Evolutionary conservation across 2,888 invertebrate species (phyloP), one percentile per base, ranked within the genome.

Genomic region (Nemoura dubitans): DNA sequence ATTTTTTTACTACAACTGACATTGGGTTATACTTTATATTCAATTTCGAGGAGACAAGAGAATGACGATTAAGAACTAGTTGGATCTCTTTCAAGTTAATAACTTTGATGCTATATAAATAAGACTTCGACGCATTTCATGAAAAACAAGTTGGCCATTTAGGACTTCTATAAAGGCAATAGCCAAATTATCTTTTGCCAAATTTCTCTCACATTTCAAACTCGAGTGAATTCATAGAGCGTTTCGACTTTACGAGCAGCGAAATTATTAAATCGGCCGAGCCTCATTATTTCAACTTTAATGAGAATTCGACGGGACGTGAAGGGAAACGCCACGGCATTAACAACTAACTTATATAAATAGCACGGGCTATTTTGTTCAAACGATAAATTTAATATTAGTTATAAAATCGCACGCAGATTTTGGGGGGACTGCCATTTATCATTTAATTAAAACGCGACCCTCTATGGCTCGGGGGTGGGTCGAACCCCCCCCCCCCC

Each of bases 231-330:
- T 59, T 59, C 59, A 59, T 59, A 10, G 59, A 59, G 59, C 14
- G 59, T 59, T 59, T 59, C 59, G 14, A 59, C 59, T 59, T 59
- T 59, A 59, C 59, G 59, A 59, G 59, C 59, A 7, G 59, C 59
- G 59, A 59, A 59, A 59, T 59, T 59, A 59, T 59, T 59, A 59
- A 59, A 59, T 59, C 59, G 59, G 59, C 59, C 59, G 59, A 59
- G 59, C 59, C 10, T 59, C 59, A 59, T 59, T 59, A 59, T 59
- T 59, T 59, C 59, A 59, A 59, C 59, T 59, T 59, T 59, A 59
- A 59, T 59, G 59, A 59, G 59, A 59, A 59, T 59, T 21, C 59
- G 59, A 59, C 16, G 59, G 59, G 21, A 59, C 16, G 59, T 3
- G 21, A 2, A 2, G 59, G 59, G 59, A 10, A 59, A 10, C 16